A percentile compares a stretch with the other conserved stretches of the same genome.
Evolutionary conservation across 2,888 invertebrate species (phyloP).

Genomic region (Fragum sueziense): DNA sequence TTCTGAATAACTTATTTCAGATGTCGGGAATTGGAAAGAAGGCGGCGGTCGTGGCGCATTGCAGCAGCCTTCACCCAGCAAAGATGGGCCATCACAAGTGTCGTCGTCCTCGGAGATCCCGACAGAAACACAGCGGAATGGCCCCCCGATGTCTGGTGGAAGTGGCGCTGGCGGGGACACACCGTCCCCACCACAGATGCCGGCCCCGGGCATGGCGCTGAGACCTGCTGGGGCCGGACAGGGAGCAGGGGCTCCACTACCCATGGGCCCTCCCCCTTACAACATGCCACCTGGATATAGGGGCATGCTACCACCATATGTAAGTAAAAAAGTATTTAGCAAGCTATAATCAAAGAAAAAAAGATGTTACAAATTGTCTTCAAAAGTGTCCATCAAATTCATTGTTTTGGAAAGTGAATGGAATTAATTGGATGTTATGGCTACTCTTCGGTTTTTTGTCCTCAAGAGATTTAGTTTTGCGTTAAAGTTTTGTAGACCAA

Average conservation of each 20-base stretch:
- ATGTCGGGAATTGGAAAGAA: conserved; percentile 95
- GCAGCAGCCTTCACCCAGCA: conserved; percentile 75
- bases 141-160: conserved; percentile 79
- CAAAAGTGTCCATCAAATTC: no score
- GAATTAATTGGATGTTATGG: no score
- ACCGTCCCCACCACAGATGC: conserved; percentile 40
- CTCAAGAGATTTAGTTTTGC: no score
- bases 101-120: conserved; percentile 74
- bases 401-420: no score
- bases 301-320: conserved; percentile 81
- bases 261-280: conserved; percentile 76
- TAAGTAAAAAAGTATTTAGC: no score
- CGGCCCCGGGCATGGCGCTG: conserved; percentile 63
- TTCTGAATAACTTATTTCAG: conserved; percentile 74
- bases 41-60: conserved; percentile 86
- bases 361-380: no score
- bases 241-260: conserved; percentile 69
- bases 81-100: conserved; percentile 76
- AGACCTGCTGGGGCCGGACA: conserved; percentile 71
- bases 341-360: no score
- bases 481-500: no score
- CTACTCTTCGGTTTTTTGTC: no score
- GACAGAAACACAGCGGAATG: conserved; percentile 79
- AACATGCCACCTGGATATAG: conserved; percentile 80
- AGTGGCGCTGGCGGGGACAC: conserved; percentile 45